A percentile compares a stretch with the other conserved stretches of the same genome.
Evolutionary conservation across 2,888 invertebrate genomes (phyloP).

Genomic region (Hecatera dysodea): DNA sequence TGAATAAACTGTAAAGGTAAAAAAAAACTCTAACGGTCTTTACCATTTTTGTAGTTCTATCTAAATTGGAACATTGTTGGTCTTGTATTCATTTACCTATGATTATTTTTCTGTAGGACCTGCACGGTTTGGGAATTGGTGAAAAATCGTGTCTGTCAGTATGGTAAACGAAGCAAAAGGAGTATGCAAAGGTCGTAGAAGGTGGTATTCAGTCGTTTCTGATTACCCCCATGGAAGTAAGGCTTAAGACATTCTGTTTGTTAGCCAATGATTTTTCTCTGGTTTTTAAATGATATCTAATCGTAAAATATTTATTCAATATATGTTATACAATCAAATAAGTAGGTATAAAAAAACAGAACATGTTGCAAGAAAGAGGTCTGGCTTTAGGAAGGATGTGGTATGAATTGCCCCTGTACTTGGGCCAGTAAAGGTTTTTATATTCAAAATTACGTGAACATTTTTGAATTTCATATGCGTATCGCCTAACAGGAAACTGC

Average conservation of each 20-base stretch:
- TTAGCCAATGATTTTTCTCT: no score
- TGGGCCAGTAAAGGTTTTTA: slow-evolving; percentile 29
- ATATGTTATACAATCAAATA: no score
- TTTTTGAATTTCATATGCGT: slow-evolving; percentile 63
- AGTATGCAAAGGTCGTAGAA: no score
- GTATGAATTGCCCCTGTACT: slow-evolving; percentile 31
- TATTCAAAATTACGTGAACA: slow-evolving; percentile 52
- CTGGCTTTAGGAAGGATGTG: slow-evolving; percentile 11
- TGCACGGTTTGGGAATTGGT: not conserved
- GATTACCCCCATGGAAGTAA: no score
- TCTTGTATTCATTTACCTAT: not conserved
- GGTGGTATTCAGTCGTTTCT: no score
- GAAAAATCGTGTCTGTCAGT: not conserved
- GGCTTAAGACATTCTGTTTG: no score
- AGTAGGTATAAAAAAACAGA: not conserved
- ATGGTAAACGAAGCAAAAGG: not conserved
- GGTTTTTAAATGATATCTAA: no score
- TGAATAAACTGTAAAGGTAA: slow-evolving; percentile 28
- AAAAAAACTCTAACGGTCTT: slow-evolving; percentile 8
- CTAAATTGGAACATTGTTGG: not conserved
- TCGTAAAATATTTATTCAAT: no score
- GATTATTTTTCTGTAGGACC: not conserved
- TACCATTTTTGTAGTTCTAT: not conserved
- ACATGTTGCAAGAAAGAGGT: not conserved
- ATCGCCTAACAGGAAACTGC: slow-evolving; percentile 61